phyloP scores from a whole-genome alignment of 2,888 invertebrate genomes.

The Epinotia ramella region DNA sequence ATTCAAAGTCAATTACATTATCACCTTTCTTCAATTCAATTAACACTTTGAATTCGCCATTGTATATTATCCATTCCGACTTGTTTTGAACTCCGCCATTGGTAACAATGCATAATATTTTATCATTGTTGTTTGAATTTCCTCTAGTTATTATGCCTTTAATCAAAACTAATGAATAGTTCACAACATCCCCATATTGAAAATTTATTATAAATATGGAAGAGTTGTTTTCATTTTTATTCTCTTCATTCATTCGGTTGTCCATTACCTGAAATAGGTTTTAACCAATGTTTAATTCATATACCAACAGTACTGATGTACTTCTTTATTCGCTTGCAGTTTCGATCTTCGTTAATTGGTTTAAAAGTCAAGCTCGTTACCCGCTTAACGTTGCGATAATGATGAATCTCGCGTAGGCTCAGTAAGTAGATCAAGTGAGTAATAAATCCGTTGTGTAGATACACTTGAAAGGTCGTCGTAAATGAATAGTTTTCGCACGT shows the following conservation, averaged over 20 bases:
- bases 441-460: slow-evolving; percentile 47
- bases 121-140: slow-evolving; percentile 73
- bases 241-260: slow-evolving; percentile 75
- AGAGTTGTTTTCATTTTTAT: slow-evolving; percentile 75
- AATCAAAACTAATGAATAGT: slow-evolving; percentile 86
- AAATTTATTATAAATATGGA: slow-evolving; percentile 85
- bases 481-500: slow-evolving; percentile 79
- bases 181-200: slow-evolving; percentile 85
- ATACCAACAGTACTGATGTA: slow-evolving; percentile 15
- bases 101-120: slow-evolving; percentile 74
- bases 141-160: slow-evolving; percentile 85
- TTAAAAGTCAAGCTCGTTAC: slow-evolving; percentile 41
- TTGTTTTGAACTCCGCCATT: slow-evolving; percentile 70
- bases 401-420: slow-evolving; percentile 52
- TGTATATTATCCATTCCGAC: slow-evolving; percentile 86
- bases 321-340: slow-evolving; percentile 36
- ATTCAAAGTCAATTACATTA: slow-evolving; percentile 87
- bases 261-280: slow-evolving; percentile 82
- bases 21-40: slow-evolving; percentile 86
- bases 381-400: slow-evolving; percentile 44
- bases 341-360: slow-evolving; percentile 42
- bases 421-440: slow-evolving; percentile 61
- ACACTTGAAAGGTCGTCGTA: slow-evolving; percentile 51
- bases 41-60: slow-evolving; percentile 89
- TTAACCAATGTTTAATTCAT: slow-evolving; percentile 48